Evolutionary conservation across 2,113 vertebrate species (phyloP).

Genomic region (Ia io): DNA sequence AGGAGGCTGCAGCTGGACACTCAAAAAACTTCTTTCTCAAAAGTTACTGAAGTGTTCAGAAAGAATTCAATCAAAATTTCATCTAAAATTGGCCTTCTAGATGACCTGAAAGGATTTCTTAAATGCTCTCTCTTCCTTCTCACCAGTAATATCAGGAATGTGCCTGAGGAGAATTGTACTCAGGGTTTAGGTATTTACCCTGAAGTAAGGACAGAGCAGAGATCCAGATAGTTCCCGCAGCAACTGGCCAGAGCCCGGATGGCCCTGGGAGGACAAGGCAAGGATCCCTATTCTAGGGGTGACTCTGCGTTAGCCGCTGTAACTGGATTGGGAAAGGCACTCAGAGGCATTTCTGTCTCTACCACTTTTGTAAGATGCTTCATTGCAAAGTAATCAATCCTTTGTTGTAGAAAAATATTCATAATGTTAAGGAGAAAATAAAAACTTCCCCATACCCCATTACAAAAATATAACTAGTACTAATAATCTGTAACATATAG

Average conservation of each 20-base stretch:
- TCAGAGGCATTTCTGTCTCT: background rate
- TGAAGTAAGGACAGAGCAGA: background rate
- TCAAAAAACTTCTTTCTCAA: conserved; percentile 1
- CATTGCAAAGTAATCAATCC: background rate
- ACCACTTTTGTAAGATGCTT: background rate
- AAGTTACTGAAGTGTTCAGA: background rate
- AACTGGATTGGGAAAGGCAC: background rate
- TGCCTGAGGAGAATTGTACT: background rate
- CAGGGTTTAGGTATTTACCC: background rate
- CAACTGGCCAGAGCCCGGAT: background rate
- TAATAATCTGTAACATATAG: background rate
- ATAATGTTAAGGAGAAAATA: conserved; percentile 1
- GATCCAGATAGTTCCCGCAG: background rate
- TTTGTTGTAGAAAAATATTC: conserved; percentile 17
- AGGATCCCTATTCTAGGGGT: background rate
- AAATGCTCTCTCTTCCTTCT: background rate
- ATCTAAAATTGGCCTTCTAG: conserved; percentile 1
- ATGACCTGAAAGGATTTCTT: conserved; percentile 28
- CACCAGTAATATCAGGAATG: background rate
- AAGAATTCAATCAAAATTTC: conserved; percentile 43
- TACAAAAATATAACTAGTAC: background rate
- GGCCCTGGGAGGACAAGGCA: background rate
- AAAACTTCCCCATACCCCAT: background rate
- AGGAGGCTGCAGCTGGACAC: conserved; percentile 20
- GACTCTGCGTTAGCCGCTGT: fast-evolving